These are phyloP conservation scores for Xiphydria camelus DNA, from an alignment of 2,888 invertebrate species.

Conservation along the genomic window DNA sequence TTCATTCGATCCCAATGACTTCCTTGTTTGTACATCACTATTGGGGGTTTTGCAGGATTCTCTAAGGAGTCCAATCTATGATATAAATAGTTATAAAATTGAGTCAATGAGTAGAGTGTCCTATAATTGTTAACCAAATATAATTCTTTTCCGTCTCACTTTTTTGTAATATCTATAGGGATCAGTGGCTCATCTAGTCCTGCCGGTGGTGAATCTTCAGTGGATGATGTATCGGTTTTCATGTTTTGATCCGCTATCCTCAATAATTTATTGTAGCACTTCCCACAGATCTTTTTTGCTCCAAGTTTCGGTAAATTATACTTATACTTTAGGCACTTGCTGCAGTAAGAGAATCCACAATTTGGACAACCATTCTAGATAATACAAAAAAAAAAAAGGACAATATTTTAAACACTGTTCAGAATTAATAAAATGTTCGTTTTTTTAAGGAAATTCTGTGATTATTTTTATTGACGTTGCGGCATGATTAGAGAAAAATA, in stretches of 20 bases:
- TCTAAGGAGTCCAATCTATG: slow-evolving; percentile 61
- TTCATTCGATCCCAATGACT: slow-evolving; percentile 52
- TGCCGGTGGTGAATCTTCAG: slow-evolving; percentile 21
- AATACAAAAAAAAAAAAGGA: slow-evolving; percentile 20
- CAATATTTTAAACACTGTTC: slow-evolving; percentile 2
- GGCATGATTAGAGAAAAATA: slow-evolving; percentile 3
- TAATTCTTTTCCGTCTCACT: slow-evolving; percentile 24
- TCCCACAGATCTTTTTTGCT: slow-evolving; percentile 70
- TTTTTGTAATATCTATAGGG: slow-evolving; percentile 43
- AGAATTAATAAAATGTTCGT: slow-evolving; percentile 5
- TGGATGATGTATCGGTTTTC: slow-evolving; percentile 7
- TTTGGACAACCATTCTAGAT: slow-evolving; percentile 79
- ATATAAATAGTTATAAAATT: slow-evolving; percentile 9
- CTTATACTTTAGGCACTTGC: slow-evolving; percentile 77
- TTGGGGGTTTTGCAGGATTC: slow-evolving; percentile 63
- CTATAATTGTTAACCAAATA: slow-evolving; percentile 5
- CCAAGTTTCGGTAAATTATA: slow-evolving; percentile 66
- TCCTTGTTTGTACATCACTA: slow-evolving; percentile 60
- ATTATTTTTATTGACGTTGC: background rate
- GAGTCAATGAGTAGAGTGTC: slow-evolving; percentile 5
- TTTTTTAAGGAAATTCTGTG: too few species aligned
- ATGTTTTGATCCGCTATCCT: too few species aligned
- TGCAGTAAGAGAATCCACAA: slow-evolving; percentile 84
- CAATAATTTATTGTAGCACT: slow-evolving; percentile 59
- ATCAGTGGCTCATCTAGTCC: slow-evolving; percentile 28